phyloP scores from a whole-genome alignment of 2,797 vertebrate genomes.

The Coregonus suidteri region DNA sequence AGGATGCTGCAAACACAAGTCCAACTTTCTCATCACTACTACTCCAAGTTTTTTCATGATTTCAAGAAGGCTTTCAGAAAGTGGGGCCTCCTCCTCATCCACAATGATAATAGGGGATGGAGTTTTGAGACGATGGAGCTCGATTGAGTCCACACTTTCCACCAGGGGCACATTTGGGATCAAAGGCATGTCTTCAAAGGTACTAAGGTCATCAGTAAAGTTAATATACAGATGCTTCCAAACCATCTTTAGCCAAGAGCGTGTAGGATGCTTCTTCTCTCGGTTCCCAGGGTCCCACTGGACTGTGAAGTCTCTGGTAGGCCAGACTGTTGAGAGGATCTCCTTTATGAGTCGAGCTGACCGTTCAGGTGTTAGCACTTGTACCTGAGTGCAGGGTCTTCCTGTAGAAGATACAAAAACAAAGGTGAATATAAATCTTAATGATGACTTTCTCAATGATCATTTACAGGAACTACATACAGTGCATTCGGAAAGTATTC shows the following conservation, averaged over 20 bases:
- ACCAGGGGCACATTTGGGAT: slow-evolving; percentile 86
- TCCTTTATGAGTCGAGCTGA: slow-evolving; percentile 96
- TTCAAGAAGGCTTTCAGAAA: slow-evolving; percentile 84
- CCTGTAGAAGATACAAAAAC: slow-evolving; percentile 75
- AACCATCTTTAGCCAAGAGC: slow-evolving; percentile 91
- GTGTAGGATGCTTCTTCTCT: slow-evolving; percentile 84
- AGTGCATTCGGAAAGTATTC: too few species aligned
- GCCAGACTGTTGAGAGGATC: slow-evolving; percentile 86
- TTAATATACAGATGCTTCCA: slow-evolving; percentile 97
- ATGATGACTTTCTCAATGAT: slow-evolving; percentile 10
- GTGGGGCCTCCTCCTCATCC: slow-evolving; percentile 80
- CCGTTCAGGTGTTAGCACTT: slow-evolving; percentile 89
- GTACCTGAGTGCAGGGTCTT: slow-evolving; percentile 94
- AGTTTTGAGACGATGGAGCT: slow-evolving; percentile 88
- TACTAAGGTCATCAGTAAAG: slow-evolving; percentile 90
- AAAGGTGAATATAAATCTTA: slow-evolving; percentile 15
- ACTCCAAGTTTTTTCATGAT: slow-evolving; percentile 90
- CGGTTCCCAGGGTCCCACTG: slow-evolving; percentile 87
- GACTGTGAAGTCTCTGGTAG: slow-evolving; percentile 86
- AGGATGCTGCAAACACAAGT: slow-evolving; percentile 91
- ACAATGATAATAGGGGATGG: slow-evolving; percentile 90
- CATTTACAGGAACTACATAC: not conserved
- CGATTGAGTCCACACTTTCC: slow-evolving; percentile 75
- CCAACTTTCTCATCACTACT: slow-evolving; percentile 88
- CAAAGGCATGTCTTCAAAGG: slow-evolving; percentile 97